phyloP scores from a whole-genome alignment of 2,888 invertebrate species.

The Heliconius erato region DNA sequence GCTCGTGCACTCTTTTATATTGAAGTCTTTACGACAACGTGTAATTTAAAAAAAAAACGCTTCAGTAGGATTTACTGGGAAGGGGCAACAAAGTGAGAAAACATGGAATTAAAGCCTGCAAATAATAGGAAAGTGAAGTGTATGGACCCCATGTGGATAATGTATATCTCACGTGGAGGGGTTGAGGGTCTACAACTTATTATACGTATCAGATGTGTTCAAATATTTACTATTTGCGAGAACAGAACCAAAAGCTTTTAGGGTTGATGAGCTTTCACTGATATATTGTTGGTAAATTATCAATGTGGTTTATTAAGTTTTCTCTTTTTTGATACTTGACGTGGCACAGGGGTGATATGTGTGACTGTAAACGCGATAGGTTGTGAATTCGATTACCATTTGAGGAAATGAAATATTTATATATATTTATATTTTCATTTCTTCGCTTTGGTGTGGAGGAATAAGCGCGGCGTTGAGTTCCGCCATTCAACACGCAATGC shows the following conservation, averaged over 20 bases:
- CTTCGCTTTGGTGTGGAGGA: too few species aligned
- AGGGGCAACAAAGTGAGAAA: conserved; percentile 21
- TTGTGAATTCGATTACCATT: too few species aligned
- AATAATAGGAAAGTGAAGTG: conserved; percentile 12
- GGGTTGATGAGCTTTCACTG: conserved; percentile 13
- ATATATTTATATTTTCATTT: too few species aligned
- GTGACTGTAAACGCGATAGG: too few species aligned
- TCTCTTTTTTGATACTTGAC: too few species aligned
- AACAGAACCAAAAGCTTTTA: conserved; percentile 23
- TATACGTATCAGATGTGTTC: conserved; percentile 5
- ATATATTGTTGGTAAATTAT: conserved; percentile 14
- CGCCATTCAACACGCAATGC: too few species aligned
- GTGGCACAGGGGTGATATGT: too few species aligned
- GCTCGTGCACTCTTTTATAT: conserved; percentile 33
- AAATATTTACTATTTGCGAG: conserved; percentile 10
- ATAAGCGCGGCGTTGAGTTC: too few species aligned
- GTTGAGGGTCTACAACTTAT: conserved; percentile 21
- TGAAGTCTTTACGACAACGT: conserved; percentile 28
- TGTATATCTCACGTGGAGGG: conserved; percentile 10
- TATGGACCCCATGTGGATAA: neutral
- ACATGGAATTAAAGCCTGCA: conserved; percentile 8
- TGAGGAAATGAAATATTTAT: too few species aligned
- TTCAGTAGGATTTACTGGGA: conserved; percentile 17
- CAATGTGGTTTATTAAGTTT: neutral
- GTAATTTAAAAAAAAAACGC: conserved; percentile 26